A percentile compares a stretch with the other conserved stretches of the same genome.
These are phyloP conservation scores for Microplitis manilae DNA, from an alignment of 2,888 invertebrate genomes.

Conservation along the genomic window DNA sequence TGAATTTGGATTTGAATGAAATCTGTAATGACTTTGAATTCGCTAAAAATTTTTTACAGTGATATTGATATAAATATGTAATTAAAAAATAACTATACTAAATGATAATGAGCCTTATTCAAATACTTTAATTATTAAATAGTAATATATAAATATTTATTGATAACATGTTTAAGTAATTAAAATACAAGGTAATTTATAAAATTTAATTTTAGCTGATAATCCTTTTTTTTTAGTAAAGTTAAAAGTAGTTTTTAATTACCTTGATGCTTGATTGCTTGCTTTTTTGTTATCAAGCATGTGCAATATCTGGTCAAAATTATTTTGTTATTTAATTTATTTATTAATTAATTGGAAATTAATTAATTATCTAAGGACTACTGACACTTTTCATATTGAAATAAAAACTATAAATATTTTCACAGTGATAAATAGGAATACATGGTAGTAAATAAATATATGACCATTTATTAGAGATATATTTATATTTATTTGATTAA, in stretches of 20 bases:
- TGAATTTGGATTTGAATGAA: no score
- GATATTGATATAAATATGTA: background rate
- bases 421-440: background rate
- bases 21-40: no score
- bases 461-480: background rate
- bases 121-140: background rate
- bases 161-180: background rate
- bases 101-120: background rate
- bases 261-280: background rate
- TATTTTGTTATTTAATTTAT: background rate
- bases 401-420: background rate
- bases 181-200: background rate
- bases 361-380: background rate
- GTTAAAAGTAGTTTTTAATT: background rate
- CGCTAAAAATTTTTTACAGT: no score
- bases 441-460: background rate
- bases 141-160: background rate
- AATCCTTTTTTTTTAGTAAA: background rate
- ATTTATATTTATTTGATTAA: background rate
- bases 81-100: background rate
- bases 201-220: background rate
- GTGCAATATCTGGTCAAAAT: background rate
- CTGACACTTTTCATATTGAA: background rate
- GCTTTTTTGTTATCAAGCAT: background rate
- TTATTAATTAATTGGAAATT: background rate